Percentiles rank a stretch among this genome's conserved stretches.
These are phyloP conservation scores for Rhyacophila brunnea DNA, from an alignment of 1,140 invertebrate genomes.

Conservation along the genomic window DNA sequence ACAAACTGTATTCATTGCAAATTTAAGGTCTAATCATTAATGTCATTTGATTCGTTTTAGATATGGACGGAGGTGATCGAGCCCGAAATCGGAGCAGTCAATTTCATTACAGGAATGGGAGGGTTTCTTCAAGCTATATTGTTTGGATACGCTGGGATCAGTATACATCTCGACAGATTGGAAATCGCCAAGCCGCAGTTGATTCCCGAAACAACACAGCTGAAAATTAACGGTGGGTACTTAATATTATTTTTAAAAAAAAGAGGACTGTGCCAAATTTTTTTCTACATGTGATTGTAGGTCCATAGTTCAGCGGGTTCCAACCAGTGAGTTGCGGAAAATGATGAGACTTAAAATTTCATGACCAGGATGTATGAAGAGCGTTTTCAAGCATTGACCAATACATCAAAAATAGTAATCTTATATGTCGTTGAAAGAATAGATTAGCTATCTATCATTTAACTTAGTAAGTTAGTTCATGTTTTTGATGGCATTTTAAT, in stretches of 20 bases:
- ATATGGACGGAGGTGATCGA: slow-evolving; percentile 28
- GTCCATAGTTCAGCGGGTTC: no score
- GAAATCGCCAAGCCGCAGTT: slow-evolving; percentile 34
- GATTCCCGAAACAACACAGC: slow-evolving; percentile 14
- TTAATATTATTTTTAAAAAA: background rate
- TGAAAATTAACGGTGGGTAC: slow-evolving; percentile 21
- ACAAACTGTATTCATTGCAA: no score
- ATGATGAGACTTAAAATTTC: no score
- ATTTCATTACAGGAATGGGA: slow-evolving; percentile 33
- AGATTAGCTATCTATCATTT: no score
- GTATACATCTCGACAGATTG: slow-evolving; percentile 30
- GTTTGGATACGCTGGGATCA: slow-evolving; percentile 29
- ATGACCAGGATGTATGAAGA: no score
- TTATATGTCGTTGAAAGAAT: no score
- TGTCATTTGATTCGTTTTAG: slow-evolving; percentile 11
- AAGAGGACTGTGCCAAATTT: slow-evolving; percentile 30
- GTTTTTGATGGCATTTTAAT: no score
- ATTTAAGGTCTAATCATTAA: no score
- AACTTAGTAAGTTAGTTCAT: no score
- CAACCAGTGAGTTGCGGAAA: no score
- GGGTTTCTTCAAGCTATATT: slow-evolving; percentile 29
- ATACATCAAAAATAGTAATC: no score
- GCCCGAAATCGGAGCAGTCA: slow-evolving; percentile 25
- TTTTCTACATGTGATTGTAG: background rate
- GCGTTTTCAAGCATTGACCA: no score